Evolutionary conservation across 1,140 invertebrate species (phyloP), one percentile per base, ranked within the genome.

Genomic region (Drosophila chauvacae): DNA sequence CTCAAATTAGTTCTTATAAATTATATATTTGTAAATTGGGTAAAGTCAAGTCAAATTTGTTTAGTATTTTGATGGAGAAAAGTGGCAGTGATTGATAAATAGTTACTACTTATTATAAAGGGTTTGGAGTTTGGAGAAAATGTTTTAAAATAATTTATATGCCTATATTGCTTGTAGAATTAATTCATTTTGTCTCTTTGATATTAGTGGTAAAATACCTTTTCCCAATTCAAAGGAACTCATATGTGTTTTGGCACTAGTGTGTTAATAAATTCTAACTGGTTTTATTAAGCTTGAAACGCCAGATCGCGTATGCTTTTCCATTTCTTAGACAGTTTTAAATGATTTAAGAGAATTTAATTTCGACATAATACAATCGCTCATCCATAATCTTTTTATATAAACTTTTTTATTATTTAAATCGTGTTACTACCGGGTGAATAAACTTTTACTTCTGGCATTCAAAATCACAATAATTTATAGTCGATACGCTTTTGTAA

Each of bases 1-100:
- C 33, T 50, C 26, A 47, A 70, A 56, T 69, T 42, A 45, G 66
- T 14, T 72, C 55, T 51, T 37, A 73, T 72, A 73, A 73, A 51
- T 72, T 42, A 23, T 41, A 23, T 20, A 59, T 72, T 72, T 59
- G 48, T 45, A 35, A 30, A 28, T 23, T n/a, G 11, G 26, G 35
- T n/a, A 41, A 41, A 55, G 37, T 28, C 26, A 18, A 59, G 26
- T 37, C 7, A 41, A 16, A 58, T 39, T 62, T 62, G n/a, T 28
- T 35, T 35, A 11, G 13, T 4, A 28, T 16, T 48, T 18, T 61
- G 11, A 53, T 7, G 14, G 48, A 4, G 1, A 13, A 23, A 53
- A 37, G 35, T 23, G 7, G 4, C 48, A 30, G 26, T 18, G n/a
- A 18, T 30, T 51, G 16, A 51, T 30, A 18, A 18, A 30, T 3